phyloP scores from a whole-genome alignment of 2,797 vertebrate genomes.

The Galaxias olidus region DNA sequence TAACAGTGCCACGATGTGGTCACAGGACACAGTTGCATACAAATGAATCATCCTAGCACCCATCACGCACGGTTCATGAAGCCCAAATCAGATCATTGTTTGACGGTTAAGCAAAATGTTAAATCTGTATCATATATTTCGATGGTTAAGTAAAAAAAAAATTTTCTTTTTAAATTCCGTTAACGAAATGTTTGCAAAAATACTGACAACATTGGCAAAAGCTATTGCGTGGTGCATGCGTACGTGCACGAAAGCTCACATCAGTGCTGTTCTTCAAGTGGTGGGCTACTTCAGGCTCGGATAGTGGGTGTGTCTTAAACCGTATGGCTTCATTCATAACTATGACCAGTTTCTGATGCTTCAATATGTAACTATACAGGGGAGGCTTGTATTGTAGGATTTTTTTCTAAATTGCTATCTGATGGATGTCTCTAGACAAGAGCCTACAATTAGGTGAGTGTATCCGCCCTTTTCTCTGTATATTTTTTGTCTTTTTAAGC shows the following conservation, averaged over 20 bases:
- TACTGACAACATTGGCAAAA: no score
- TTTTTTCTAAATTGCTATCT: neutral
- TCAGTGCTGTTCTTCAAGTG: slow-evolving; percentile 19
- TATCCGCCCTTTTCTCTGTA: neutral
- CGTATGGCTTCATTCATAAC: slow-evolving; percentile 77
- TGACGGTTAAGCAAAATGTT: no score
- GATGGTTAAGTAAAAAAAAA: no score
- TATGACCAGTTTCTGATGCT: slow-evolving; percentile 51
- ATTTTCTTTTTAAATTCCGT: no score
- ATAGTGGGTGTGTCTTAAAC: slow-evolving; percentile 58
- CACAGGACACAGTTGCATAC: neutral
- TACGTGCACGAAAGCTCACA: neutral
- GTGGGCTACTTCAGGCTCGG: slow-evolving; percentile 42
- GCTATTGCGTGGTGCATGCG: no score
- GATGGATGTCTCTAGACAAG: neutral
- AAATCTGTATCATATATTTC: no score
- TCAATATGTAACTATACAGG: slow-evolving; percentile 54
- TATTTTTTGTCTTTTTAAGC: no score
- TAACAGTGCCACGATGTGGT: slow-evolving; percentile 7
- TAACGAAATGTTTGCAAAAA: no score
- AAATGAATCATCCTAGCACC: neutral
- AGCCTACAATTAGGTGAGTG: slow-evolving; percentile 56
- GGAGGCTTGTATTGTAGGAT: slow-evolving; percentile 33
- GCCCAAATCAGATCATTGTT: no score
- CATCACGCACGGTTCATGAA: neutral